Evolutionary conservation across 2,888 invertebrate genomes (phyloP).

Genomic region (Oscheius myriophilus): DNA sequence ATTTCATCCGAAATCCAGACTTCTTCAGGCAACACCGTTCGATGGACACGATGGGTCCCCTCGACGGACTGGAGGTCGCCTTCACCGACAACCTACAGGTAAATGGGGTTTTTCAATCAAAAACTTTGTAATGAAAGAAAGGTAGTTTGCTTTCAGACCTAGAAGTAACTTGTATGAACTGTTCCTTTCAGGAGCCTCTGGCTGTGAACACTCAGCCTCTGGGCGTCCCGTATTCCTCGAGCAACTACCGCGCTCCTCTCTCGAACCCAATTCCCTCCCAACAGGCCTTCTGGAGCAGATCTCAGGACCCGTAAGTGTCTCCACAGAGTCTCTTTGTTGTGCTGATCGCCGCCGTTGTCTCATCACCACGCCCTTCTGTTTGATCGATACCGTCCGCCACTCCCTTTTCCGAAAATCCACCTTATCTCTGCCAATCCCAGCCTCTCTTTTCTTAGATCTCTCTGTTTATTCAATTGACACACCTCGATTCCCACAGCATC

Average conservation of each 20-base stretch:
- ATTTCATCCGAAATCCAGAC: too few relatives aligned
- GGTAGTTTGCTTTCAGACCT: too few relatives aligned
- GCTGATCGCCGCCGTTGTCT: too few relatives aligned
- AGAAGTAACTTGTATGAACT: not conserved
- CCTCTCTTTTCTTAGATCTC: too few relatives aligned
- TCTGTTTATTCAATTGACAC: too few relatives aligned
- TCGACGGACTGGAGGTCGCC: constrained; percentile 33
- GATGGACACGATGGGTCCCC: constrained; percentile 56
- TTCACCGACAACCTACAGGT: constrained; percentile 26
- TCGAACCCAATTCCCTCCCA: constrained; percentile 55
- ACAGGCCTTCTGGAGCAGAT: constrained; percentile 45
- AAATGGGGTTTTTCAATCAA: not conserved
- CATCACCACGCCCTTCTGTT: too few relatives aligned
- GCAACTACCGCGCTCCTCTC: constrained; percentile 32
- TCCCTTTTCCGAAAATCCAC: too few relatives aligned
- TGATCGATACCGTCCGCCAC: too few relatives aligned
- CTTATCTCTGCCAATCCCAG: too few relatives aligned
- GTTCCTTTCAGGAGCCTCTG: constrained; percentile 21
- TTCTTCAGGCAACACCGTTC: constrained; percentile 63
- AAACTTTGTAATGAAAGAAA: too few relatives aligned
- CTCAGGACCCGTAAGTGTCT: constrained; percentile 8
- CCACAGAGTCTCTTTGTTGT: too few relatives aligned
- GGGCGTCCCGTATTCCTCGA: constrained; percentile 1
- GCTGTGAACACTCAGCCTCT: constrained; percentile 31
- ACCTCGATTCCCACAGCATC: too few relatives aligned